Evolutionary conservation across 2,113 vertebrate genomes (phyloP).

Genomic region (Eurystomus gularis): DNA sequence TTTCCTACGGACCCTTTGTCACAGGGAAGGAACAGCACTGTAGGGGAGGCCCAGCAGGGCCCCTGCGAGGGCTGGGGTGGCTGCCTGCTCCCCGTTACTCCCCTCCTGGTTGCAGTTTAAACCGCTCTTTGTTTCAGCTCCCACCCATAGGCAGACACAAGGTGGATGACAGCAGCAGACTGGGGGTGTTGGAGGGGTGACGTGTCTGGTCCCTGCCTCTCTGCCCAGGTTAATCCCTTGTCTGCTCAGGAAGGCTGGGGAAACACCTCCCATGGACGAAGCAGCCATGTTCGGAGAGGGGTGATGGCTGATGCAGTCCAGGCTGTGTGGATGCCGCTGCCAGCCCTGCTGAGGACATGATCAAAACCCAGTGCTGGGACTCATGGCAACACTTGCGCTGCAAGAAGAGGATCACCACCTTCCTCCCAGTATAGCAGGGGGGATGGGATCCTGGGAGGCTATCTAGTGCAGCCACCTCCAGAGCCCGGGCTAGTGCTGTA

Average conservation of each 20-base stretch:
- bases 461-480: rapidly evolving
- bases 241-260: neutral
- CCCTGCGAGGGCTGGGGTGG: too few species aligned
- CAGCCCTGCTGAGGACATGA: neutral
- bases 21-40: rapidly evolving
- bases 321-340: neutral
- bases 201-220: rapidly evolving
- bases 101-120: neutral
- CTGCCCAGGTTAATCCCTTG: neutral
- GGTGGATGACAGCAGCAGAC: neutral
- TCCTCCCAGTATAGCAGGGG: rapidly evolving
- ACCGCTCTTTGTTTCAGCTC: neutral
- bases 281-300: neutral
- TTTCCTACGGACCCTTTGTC: neutral
- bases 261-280: neutral
- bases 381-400: neutral
- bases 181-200: too few species aligned
- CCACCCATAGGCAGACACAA: rapidly evolving
- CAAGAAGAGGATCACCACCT: neutral
- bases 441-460: neutral
- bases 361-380: neutral
- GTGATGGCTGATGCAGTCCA: too few species aligned
- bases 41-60: neutral
- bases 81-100: rapidly evolving
- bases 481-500: neutral